Conservation (phyloP, 2,888 invertebrate genomes). For the Harpalus rufipes region DNA sequence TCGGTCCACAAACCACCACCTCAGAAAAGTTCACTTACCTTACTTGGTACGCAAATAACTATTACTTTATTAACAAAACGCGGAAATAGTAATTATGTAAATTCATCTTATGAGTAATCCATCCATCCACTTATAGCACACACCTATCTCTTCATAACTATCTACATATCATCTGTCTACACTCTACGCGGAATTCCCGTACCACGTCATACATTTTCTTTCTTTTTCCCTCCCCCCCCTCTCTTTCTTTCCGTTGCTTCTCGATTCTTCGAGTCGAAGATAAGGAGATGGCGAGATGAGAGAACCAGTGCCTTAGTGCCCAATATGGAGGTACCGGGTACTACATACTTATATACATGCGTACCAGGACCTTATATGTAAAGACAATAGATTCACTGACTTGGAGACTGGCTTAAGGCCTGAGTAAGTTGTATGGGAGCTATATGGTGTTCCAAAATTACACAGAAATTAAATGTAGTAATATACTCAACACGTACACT, state of each 20-base stretch:
- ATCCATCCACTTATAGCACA: not conserved
- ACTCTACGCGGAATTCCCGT: not conserved
- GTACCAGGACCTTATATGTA: constrained; percentile 38
- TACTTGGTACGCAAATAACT: no score
- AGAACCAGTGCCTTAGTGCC: constrained; percentile 5
- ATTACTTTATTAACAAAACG: not conserved
- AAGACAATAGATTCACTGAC: constrained; percentile 52
- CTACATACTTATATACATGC: constrained; percentile 22
- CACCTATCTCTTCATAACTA: not conserved
- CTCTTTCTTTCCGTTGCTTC: not conserved
- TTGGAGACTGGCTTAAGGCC: constrained; percentile 1
- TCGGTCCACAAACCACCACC: no score
- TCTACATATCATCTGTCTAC: no score
- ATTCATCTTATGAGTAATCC: no score
- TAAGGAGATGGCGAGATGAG: not conserved
- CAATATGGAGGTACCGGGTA: constrained; percentile 30
- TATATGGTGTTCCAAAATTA: not conserved
- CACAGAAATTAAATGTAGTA: not conserved
- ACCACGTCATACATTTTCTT: not conserved
- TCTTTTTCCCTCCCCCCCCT: not conserved
- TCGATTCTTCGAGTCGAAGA: not conserved
- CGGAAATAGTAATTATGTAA: not conserved
- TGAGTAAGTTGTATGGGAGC: not conserved
- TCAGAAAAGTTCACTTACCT: no score
- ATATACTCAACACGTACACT: not conserved